Evolutionary conservation across 2,888 invertebrate species (phyloP).

Genomic region (Diarsia mendica): DNA sequence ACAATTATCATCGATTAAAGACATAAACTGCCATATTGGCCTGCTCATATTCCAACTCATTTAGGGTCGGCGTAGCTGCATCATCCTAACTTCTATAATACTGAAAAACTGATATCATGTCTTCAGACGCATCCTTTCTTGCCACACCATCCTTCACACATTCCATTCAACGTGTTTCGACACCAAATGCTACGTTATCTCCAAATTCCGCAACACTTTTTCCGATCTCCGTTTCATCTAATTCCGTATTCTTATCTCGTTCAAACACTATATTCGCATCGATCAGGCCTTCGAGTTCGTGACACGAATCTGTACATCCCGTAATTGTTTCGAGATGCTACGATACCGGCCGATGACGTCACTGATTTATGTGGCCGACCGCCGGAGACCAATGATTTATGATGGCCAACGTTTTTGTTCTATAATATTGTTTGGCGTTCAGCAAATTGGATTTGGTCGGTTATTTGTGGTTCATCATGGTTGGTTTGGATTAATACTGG

Average conservation of each 20-base stretch:
- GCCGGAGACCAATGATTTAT: slow-evolving; percentile 60
- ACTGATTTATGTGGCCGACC: slow-evolving; percentile 62
- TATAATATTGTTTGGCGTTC: slow-evolving; percentile 57
- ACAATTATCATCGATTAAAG: too few species aligned
- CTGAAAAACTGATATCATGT: not conserved
- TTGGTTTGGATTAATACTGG: slow-evolving; percentile 28
- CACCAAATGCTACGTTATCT: not conserved
- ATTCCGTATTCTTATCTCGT: slow-evolving; percentile 49
- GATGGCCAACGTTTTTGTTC: slow-evolving; percentile 51
- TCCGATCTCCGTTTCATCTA: too few species aligned
- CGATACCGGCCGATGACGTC: slow-evolving; percentile 62
- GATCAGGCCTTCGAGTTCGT: slow-evolving; percentile 56
- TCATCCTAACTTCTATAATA: not conserved
- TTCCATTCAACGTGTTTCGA: not conserved
- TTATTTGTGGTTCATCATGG: slow-evolving; percentile 27
- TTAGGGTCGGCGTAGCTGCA: not conserved
- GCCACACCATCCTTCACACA: not conserved
- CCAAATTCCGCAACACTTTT: not conserved
- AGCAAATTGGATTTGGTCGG: slow-evolving; percentile 55
- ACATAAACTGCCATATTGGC: not conserved
- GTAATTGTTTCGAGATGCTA: slow-evolving; percentile 65
- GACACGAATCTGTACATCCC: slow-evolving; percentile 58
- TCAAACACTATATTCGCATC: slow-evolving; percentile 61
- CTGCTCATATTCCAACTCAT: not conserved
- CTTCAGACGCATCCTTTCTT: not conserved